phyloP scores from a whole-genome alignment of 2,113 vertebrate species.

The Albula goreensis region DNA sequence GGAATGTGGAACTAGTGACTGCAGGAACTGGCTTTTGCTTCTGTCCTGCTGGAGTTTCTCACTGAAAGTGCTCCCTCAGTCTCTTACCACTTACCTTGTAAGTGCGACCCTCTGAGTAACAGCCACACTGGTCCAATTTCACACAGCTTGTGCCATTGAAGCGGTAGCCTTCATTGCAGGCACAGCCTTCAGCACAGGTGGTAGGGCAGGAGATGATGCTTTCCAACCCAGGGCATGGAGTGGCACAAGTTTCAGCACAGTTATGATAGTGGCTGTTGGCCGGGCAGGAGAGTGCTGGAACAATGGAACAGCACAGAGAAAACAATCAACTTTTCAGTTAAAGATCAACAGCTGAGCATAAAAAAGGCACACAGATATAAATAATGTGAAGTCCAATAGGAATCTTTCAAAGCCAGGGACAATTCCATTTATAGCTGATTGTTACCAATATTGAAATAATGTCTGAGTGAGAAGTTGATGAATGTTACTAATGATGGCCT shows the following conservation, averaged over 20 bases:
- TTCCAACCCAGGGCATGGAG: constrained; percentile 17
- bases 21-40: too few species aligned
- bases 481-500: too few species aligned
- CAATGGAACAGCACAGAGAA: not conserved
- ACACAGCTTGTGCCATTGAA: constrained; percentile 38
- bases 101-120: constrained; percentile 22
- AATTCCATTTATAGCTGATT: too few species aligned
- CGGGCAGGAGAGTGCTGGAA: constrained; percentile 31
- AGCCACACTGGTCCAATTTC: constrained; percentile 24
- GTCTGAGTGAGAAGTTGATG: too few species aligned
- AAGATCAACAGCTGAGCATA: too few species aligned
- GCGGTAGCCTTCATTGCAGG: constrained; percentile 30
- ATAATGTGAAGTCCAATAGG: too few species aligned
- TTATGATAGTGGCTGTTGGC: constrained; percentile 41
- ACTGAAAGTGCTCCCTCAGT: too few species aligned
- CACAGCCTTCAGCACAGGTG: constrained; percentile 36
- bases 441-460: too few species aligned
- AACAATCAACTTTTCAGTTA: not conserved
- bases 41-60: too few species aligned
- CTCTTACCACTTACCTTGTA: constrained; percentile 28
- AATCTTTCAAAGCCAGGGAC: too few species aligned
- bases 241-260: constrained; percentile 31
- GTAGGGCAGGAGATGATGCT: not conserved
- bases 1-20: too few species aligned
- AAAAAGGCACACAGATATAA: too few species aligned